These are phyloP conservation scores for Pithys albifrons DNA, from an alignment of 2,113 vertebrate species.

Conservation along the genomic window DNA sequence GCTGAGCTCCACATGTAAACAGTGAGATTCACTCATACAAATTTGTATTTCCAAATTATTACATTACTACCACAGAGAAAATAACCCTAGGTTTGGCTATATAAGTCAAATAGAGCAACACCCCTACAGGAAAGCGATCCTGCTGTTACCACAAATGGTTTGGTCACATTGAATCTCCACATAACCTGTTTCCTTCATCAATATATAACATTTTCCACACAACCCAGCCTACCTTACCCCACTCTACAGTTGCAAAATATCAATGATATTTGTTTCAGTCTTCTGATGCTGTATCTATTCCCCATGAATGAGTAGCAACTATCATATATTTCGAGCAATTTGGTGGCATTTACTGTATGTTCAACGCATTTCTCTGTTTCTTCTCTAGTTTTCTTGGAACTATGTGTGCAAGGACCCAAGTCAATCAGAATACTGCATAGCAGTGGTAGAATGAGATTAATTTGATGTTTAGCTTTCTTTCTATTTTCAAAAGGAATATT, in stretches of 20 bases:
- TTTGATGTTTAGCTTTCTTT: background rate
- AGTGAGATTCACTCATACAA: background rate
- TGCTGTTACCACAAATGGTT: background rate
- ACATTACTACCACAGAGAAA: background rate
- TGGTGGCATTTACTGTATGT: background rate
- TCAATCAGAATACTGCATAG: background rate
- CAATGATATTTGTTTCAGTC: background rate
- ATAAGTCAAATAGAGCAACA: background rate
- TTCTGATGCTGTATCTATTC: background rate
- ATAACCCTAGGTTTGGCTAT: background rate
- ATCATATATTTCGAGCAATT: fast-evolving
- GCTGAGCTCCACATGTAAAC: background rate
- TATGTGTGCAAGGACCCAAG: background rate
- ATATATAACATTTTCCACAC: background rate
- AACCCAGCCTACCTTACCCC: background rate
- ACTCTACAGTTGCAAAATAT: background rate
- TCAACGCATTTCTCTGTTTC: background rate
- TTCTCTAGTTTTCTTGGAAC: background rate
- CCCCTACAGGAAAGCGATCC: background rate
- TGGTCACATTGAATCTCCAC: background rate
- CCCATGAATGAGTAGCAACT: background rate
- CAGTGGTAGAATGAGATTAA: background rate
- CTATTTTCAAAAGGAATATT: background rate
- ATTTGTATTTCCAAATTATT: background rate
- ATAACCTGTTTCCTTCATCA: background rate